These are phyloP conservation scores for Heliconius sara DNA, from an alignment of 2,888 invertebrate genomes.

Conservation along the genomic window DNA sequence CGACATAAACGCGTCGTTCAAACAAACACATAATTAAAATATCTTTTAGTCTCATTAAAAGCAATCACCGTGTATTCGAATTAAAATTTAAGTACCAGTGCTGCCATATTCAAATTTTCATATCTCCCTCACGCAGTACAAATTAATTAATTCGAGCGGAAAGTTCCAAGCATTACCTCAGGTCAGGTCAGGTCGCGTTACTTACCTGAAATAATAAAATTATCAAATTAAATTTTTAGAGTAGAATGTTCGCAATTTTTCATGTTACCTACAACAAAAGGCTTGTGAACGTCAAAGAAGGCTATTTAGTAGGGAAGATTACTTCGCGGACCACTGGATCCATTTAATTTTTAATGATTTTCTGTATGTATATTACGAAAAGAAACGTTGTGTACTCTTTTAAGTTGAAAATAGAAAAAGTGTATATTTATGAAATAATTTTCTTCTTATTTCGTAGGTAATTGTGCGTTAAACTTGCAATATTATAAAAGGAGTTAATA, in stretches of 20 bases:
- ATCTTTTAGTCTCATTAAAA: slow-evolving; percentile 18
- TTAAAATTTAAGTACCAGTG: slow-evolving; percentile 23
- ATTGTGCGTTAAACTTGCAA: too few relatives aligned
- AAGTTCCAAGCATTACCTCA: slow-evolving; percentile 34
- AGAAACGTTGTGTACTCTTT: slow-evolving; percentile 7
- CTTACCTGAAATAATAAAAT: slow-evolving; percentile 48
- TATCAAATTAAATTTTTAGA: slow-evolving; percentile 33
- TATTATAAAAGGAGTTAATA: too few relatives aligned
- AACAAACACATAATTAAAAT: slow-evolving; percentile 11
- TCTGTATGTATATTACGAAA: slow-evolving; percentile 13
- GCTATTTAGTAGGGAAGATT: slow-evolving; percentile 24
- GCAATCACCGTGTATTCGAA: slow-evolving; percentile 8
- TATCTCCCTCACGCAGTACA: slow-evolving; percentile 34
- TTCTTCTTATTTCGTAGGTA: neutral
- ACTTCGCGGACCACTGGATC: slow-evolving; percentile 30
- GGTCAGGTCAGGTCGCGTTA: slow-evolving; percentile 27
- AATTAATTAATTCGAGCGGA: slow-evolving; percentile 37
- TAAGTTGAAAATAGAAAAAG: neutral
- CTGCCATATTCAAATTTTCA: slow-evolving; percentile 35
- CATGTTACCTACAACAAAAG: slow-evolving; percentile 20
- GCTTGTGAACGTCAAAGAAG: slow-evolving; percentile 32
- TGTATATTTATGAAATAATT: neutral
- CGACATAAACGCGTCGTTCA: neutral
- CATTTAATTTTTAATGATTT: slow-evolving; percentile 34
- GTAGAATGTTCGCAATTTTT: slow-evolving; percentile 31